Evolutionary conservation across 2,888 invertebrate genomes (phyloP), one percentile per base, ranked within the genome.

Genomic region (Troilus luridus): DNA sequence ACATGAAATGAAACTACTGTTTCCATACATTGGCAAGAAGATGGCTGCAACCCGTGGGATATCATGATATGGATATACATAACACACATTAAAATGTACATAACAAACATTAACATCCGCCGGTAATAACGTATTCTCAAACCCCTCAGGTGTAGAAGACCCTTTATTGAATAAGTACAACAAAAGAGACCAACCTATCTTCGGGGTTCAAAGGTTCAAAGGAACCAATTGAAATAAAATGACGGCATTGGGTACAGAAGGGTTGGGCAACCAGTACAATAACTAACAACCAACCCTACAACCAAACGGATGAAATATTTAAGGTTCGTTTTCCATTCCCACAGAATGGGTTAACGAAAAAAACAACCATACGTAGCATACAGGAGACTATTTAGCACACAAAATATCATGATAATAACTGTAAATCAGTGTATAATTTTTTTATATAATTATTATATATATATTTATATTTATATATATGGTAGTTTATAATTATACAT

Each of bases 191-290:
- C 24, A 0, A 12, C 6, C 24, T 21, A 67, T 67, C 67, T 67
- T 67, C 67, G 67, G 67, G 24, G 67, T 41, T 41, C 41, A 41
- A 41, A 5, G 67, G 24, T 6, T 24, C 67, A 67, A 67, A 67
- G 24, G 67, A 67, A 24, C 41, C 67, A 67, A 67, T 67, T 67
- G 67, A 67, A 67, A 67, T 67, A 8, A 67, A 67, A 67, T 67
- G 67, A 14, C 67, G 14, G 67, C 67, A 67, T 67, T n/a, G 67
- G 24, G 24, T 2, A 11, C 24, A 41, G 41, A 41, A 41, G 67
- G 67, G 67, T 11, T 24, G 10, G 41, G 41, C 41, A 41, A 41
- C 41, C 2, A 24, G 14, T 0, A 24, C 24, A 24, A 67, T 24
- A 24, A 24, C 67, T 11, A 12, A 67, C 24, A 12, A 8, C 24